Base-by-base conservation (phyloP, 64 coral and sea anemone species). In the Montipora cactus region DNA sequence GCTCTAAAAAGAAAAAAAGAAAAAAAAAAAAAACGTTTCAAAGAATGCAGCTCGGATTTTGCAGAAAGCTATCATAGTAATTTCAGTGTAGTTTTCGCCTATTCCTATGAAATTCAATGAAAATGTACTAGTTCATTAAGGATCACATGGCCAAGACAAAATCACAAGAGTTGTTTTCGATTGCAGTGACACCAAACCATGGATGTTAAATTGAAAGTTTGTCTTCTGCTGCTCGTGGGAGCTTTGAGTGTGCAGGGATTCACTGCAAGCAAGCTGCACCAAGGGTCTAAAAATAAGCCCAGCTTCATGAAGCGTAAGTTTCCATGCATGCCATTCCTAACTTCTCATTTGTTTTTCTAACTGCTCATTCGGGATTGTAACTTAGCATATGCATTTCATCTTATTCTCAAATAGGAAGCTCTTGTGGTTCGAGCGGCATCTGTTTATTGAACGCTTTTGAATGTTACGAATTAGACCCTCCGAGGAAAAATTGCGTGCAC, bases 241-340 rank as follows among this genome's bases (percentile, higher is more conserved):
- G 70, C 70, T 74, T 74, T 74, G 70, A 7, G 70, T 74, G 70
- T 74, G 70, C 70, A 74, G n/a, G 70, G 70, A 74, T 74, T 74
- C 70, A 3, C 8, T 23, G 23, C 23, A 23, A 23, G 23, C 23
- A 23, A 23, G 70, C 70, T 74, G 70, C 70, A n/a, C 70, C 19
- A 74, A 23, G 70, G 25, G 70, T 74, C 70, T 74, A 25, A 74
- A 74, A 74, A 74, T 74, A 11, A 21, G 70, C 16, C 70, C 70
- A 74, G n/a, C 70, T 74, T 74, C 70, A 7, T 21, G 70, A 37
- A 74, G 70, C 70, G 70, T 74, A 74, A 74, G 70, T 74, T 74
- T 21, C 70, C 70, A n/a, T 74, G 70, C 19, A 23, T 23, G 23
- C 23, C 70, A 74, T 74, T 74, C 15, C 4, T 9, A 74, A 74